Evolutionary conservation across 2,113 vertebrate species (phyloP), one percentile per base, ranked within the genome.

Genomic region (Prietella phreatophila): DNA sequence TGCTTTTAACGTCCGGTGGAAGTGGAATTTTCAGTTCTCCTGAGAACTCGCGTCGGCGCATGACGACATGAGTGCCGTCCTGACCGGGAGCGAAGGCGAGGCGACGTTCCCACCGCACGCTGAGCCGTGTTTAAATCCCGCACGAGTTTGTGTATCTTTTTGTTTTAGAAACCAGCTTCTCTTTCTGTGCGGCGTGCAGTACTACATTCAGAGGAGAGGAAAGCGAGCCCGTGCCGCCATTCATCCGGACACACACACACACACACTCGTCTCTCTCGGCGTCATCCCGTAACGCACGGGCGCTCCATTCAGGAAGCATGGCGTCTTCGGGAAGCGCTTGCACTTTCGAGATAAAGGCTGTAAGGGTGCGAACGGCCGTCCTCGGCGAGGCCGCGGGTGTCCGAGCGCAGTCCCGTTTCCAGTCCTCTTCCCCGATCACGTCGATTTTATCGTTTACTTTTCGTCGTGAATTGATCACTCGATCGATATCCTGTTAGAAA

Each of bases 391-490:
- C 33, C 10, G 13, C 6, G 56, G 2, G 30, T 0, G 8, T 58
- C 36, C 10, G 2, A 19, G 30, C 2, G 0, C 15, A 0, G 5
- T 53, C 6, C 3, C 5, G 4, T 25, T 27, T 47, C n/a, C 13
- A 5, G 4, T 15, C 27, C 61, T 63, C 19, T 58, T 60, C 58
- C 6, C 20, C 9, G 1, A 17, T 58, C 7, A 22, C 27, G 9
- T 25, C 14, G 0, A 14, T 13, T 65, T 47, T 42, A 42, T 42
- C 39, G 2, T 39, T 39, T 42, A 42, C 5, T 42, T 42, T 42
- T 42, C 4, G 4, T 5, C 39, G 4, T 42, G 5, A 42, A 42
- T 42, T 42, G 39, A 42, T 42, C 0, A 42, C 39, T 42, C 39
- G 39, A 42, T 42, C 39, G 39, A 42, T 4, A 42, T 42, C 39